Base-by-base conservation (phyloP, 2,113 vertebrate species). In the Alethe castanea region DNA sequence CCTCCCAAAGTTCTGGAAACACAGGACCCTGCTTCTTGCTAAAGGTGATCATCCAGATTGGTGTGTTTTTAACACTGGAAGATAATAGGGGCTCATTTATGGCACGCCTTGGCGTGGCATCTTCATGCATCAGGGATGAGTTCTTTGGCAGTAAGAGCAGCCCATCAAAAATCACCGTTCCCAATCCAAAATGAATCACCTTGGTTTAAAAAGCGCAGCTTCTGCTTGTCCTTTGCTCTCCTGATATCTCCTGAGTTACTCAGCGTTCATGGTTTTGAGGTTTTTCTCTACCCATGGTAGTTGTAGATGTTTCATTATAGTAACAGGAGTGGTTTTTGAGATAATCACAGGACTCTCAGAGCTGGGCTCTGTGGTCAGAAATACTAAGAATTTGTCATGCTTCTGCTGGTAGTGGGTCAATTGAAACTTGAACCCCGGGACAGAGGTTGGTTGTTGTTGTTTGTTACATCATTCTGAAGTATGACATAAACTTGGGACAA, bases 91-190 rank as follows among this genome's bases (percentile, higher is more conserved):
- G 20, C 35, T 96, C 14, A 2, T 82, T 89, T 72, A 35, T 19
- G 50, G 28, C 25, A 36, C 0, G 0, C n/a, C 61, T 71, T 61
- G 61, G 8, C 1, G 0, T 60, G 33, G 8, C 54, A 40, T 66
- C 59, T 83, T 95, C 31, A 4, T 69, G 31, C 31, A 5, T 65
- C 0, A 0, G 25, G 29, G 28, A 23, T 78, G 85, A 84, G 38
- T 74, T 92, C 33, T 44, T 38, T 1, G 1, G 24, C 52, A 8
- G 11, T 45, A 35, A 65, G 71, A 77, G 11, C 36, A 61, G 15
- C 8, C 40, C 3, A 6, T 89, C 6, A 7, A 79, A 87, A 87
- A 33, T 79, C 45, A 28, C 54, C 31, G 12, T 91, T 94, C 29
- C 9, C 8, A 22, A 40, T 76, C 26, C 13, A 70, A 78, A 93